Evolutionary conservation across 2,888 invertebrate species (phyloP).

Genomic region (Siphlonurus alternatus): DNA sequence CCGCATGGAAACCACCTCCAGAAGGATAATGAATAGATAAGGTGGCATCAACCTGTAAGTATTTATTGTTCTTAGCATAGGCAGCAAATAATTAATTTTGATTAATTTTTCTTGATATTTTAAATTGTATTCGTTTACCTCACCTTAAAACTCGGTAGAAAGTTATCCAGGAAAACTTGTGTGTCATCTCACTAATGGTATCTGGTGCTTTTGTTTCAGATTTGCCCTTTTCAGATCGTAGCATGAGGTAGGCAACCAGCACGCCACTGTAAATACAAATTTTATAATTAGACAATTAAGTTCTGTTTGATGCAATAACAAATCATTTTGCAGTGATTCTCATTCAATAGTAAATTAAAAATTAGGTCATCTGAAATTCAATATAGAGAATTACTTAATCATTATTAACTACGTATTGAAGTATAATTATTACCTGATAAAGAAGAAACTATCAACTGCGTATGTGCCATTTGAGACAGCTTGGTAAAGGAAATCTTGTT

Average conservation of each 20-base stretch:
- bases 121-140: too few relatives aligned
- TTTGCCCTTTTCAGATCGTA: slow-evolving; percentile 14
- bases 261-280: slow-evolving; percentile 21
- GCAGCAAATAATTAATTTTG: background rate
- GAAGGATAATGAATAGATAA: slow-evolving; percentile 26
- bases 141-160: slow-evolving; percentile 29
- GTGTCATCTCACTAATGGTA: background rate
- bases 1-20: slow-evolving; percentile 25
- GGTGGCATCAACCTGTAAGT: slow-evolving; percentile 28
- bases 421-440: slow-evolving; percentile 25
- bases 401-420: too few relatives aligned
- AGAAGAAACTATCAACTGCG: slow-evolving; percentile 32
- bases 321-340: too few relatives aligned
- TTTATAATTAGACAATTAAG: too few relatives aligned
- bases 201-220: too few relatives aligned
- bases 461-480: slow-evolving; percentile 28
- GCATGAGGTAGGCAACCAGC: slow-evolving; percentile 20
- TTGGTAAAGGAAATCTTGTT: slow-evolving; percentile 24
- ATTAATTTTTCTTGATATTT: background rate
- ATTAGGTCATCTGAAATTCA: too few relatives aligned
- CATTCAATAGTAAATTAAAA: too few relatives aligned
- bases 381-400: too few relatives aligned
- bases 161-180: slow-evolving; percentile 17
- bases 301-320: too few relatives aligned
- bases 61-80: background rate